Base-by-base conservation (phyloP, 2,888 invertebrate genomes). In the Athrips mouffetella region DNA sequence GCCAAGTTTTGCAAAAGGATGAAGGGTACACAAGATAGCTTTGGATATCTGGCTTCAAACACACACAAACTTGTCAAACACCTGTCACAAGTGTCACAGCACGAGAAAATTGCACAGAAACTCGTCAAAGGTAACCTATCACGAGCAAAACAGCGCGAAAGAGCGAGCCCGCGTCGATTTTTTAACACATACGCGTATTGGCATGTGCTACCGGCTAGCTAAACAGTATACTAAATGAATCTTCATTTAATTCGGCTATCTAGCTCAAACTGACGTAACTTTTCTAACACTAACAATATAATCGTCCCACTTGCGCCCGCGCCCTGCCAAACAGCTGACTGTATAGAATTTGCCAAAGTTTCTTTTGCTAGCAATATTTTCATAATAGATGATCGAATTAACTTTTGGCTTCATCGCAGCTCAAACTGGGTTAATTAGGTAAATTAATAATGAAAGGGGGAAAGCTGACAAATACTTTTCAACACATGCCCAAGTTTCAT, bases 361-460 rank as follows among this genome's bases (percentile, higher is more conserved):
- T 47, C 60, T 55, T 68, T 60, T 55, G 62, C 65, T 58, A 65
- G 74, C 78, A 77, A 75, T 80, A 77, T 78, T 76, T 74, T 80
- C 76, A 80, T 80, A 76, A 76, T 71, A 72, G 67, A 58, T 65
- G 60, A 80, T 80, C 72, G 75, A 73, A 73, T 69, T 65, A 70
- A 71, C 62, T 66, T 59, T 80, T 87, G 86, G 85, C 83, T 54
- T 49, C 58, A 60, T 61, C 67, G 84, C 85, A 84, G 80, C 57
- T 62, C 60, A 49, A 65, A 65, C 59, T 59, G 63, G 64, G 60
- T 64, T 65, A 68, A 78, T 67, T 67, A 25, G 13, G 21, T 15
- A 15, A 40, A 41, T 41, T 41, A 41, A 41, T 41, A 10, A 41
- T 27, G 25, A 27, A 21, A 11, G 55, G 55, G 51, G 55, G 51